Evolutionary conservation across 2,113 vertebrate genomes (phyloP).

Genomic region (Mionectes macconnelli): DNA sequence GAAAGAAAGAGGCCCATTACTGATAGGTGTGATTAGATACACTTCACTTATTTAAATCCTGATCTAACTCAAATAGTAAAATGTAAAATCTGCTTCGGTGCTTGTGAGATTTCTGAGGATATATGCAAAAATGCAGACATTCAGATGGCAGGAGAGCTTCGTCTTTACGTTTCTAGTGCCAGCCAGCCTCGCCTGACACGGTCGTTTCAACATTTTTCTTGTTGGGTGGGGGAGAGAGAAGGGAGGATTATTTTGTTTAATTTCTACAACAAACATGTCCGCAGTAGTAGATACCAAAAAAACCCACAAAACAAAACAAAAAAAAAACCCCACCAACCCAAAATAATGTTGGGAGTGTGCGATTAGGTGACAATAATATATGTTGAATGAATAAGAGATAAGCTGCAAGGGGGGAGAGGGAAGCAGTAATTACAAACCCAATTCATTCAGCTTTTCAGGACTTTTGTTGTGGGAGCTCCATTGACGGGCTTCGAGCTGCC

Average conservation of each 20-base stretch:
- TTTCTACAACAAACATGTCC: conserved; percentile 54
- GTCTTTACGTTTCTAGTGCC: not conserved
- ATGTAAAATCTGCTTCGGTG: not conserved
- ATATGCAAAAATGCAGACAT: not conserved
- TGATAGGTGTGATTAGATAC: conserved; percentile 59
- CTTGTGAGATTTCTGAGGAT: not conserved
- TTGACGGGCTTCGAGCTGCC: conserved; percentile 74
- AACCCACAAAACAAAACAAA: not conserved
- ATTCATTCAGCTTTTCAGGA: conserved; percentile 83
- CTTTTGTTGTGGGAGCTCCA: conserved; percentile 78
- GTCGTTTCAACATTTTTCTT: not conserved
- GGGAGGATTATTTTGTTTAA: conserved; percentile 40
- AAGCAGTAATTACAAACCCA: conserved; percentile 78
- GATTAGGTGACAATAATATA: conserved; percentile 78
- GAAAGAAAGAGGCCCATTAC: conserved; percentile 30
- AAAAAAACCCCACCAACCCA: not conserved
- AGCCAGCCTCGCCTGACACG: not conserved
- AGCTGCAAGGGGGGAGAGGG: conserved; percentile 65
- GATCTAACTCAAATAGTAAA: conserved; percentile 42
- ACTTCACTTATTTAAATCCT: conserved; percentile 21
- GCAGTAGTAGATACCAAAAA: conserved; percentile 7
- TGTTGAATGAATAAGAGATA: conserved; percentile 80
- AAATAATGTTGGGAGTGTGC: conserved; percentile 62
- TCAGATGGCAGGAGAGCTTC: not conserved
- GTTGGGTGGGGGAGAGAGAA: not conserved